Conservation (phyloP, 1,140 invertebrate genomes). For the Drepana arcuata region DNA sequence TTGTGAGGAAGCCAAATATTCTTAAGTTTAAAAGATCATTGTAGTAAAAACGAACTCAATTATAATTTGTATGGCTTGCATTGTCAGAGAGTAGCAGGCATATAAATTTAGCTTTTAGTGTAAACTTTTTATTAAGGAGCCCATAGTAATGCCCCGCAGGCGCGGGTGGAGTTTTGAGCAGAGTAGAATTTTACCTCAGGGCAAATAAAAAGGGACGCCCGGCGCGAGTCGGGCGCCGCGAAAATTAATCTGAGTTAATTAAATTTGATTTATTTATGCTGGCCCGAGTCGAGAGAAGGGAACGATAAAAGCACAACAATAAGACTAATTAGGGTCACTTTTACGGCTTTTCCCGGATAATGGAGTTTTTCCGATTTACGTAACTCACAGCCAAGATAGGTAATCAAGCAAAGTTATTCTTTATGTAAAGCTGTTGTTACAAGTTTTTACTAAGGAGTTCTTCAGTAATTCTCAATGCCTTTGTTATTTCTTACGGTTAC, state of each 20-base stretch:
- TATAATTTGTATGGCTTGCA: conserved; percentile 37
- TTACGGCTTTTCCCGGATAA: conserved; percentile 55
- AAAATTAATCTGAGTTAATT: conserved; percentile 68
- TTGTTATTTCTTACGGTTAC: too few species aligned
- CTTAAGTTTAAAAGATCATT: conserved; percentile 40
- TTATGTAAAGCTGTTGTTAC: conserved; percentile 19
- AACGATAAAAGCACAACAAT: conserved; percentile 59
- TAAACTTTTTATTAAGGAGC: conserved; percentile 67
- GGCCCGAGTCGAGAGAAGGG: conserved; percentile 27
- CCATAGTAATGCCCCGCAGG: conserved; percentile 38
- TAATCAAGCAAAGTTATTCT: conserved; percentile 24
- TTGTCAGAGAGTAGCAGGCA: conserved; percentile 30
- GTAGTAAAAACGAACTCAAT: conserved; percentile 40
- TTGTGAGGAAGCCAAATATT: too few species aligned
- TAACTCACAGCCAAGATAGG: conserved; percentile 18
- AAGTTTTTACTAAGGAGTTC: too few species aligned
- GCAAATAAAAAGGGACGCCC: conserved; percentile 54
- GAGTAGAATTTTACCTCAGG: conserved; percentile 42
- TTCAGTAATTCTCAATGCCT: too few species aligned
- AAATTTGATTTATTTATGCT: conserved; percentile 67
- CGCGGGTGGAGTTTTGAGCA: conserved; percentile 29
- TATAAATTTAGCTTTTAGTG: conserved; percentile 49
- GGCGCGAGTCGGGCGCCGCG: conserved; percentile 33
- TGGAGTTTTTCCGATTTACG: conserved; percentile 37
- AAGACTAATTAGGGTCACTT: conserved; percentile 58